phyloP scores from a whole-genome alignment of 2,888 invertebrate species.

The Hedya salicella region DNA sequence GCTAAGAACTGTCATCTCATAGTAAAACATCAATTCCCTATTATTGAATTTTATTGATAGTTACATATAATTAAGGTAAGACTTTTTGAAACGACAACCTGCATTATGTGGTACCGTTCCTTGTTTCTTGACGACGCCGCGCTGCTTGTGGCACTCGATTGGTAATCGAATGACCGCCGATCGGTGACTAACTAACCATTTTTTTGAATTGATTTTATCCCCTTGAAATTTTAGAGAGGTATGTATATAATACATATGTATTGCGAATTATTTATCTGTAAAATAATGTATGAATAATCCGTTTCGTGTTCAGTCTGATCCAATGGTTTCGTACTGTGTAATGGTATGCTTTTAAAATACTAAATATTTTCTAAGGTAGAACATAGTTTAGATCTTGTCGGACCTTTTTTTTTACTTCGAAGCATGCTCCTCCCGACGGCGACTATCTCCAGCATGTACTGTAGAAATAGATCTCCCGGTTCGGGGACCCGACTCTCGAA shows the following conservation, averaged over 20 bases:
- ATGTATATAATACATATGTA: slow-evolving; percentile 28
- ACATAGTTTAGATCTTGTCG: slow-evolving; percentile 62
- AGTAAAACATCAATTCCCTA: too few species aligned
- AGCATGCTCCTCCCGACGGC: slow-evolving; percentile 68
- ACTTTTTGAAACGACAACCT: too few species aligned
- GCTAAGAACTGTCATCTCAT: too few species aligned
- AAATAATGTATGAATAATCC: background rate
- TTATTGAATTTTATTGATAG: too few species aligned
- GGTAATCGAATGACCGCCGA: background rate
- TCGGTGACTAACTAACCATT: background rate
- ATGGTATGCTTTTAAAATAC: slow-evolving; percentile 69
- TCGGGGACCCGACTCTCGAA: slow-evolving; percentile 54
- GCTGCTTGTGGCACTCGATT: background rate
- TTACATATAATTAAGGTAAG: too few species aligned
- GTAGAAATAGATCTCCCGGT: slow-evolving; percentile 66
- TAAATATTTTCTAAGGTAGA: slow-evolving; percentile 67
- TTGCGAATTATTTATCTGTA: slow-evolving; percentile 5
- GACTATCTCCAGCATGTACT: slow-evolving; percentile 72
- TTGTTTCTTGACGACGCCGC: background rate
- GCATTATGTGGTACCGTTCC: too few species aligned
- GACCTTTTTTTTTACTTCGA: slow-evolving; percentile 61
- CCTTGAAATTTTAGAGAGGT: slow-evolving; percentile 26
- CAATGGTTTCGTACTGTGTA: slow-evolving; percentile 57
- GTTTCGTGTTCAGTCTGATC: slow-evolving; percentile 60
- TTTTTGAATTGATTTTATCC: background rate